Evolutionary conservation across 2,797 vertebrate species (phyloP), one percentile per base, ranked within the genome.

Genomic region (Sebastes minor): DNA sequence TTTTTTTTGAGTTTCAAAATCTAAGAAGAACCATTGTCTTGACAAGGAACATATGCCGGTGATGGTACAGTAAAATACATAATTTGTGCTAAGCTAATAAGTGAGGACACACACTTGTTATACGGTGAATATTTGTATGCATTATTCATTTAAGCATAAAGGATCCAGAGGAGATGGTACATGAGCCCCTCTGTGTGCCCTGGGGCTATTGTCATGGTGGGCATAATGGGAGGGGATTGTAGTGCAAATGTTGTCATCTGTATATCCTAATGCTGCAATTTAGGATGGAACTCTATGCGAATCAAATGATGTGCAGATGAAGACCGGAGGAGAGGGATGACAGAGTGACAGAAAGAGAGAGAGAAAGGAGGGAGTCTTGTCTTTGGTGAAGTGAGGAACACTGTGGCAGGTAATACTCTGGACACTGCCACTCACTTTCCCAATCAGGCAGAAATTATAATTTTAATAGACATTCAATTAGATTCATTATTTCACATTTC

Each of bases 381-480:
- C 55, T 81, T 84, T 80, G 56, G 70, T 65, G 75, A 73, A 85
- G 81, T 73, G 83, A 76, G 62, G 71, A 80, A 83, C 65, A 68
- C 20, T 69, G 74, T 81, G 84, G 81, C 85, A 85, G 91, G 86
- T 90, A 86, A 86, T 87, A 83, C 81, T 88, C 81, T 80, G 89
- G 92, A 91, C 86, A 86, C 83, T 79, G 78, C 81, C 86, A 85
- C 87, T 91, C 76, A 86, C 84, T 90, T 91, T 67, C 65, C 83
- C 64, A 90, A 91, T 90, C 86, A 88, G 81, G 71, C 70, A 79
- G 81, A 83, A 91, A 93, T 84, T 81, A 81, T 82, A 59, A 88
- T 89, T 91, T 89, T 91, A 90, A 94, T 92, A 89, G 90, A 93
- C 88, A 88, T 89, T 92, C 85, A 80, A 88, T 91, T 87, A 86